Conservation (phyloP, 2,888 invertebrate genomes). For the Erebia ligea region DNA sequence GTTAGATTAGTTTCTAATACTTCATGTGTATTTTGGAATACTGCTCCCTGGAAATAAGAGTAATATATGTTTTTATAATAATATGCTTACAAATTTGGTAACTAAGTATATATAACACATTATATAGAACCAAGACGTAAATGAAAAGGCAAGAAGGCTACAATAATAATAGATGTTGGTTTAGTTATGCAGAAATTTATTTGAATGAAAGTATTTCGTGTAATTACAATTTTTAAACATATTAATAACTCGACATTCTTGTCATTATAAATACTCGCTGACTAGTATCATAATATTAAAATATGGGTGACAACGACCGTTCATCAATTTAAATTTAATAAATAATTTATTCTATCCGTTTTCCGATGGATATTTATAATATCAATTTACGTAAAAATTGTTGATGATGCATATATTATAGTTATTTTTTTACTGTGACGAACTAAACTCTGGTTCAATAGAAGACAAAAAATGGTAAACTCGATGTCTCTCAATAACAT, state of each 20-base stretch:
- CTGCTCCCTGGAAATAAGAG: conserved; percentile 80
- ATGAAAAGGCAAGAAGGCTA: conserved; percentile 32
- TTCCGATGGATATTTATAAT: neutral
- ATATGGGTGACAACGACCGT: conserved; percentile 31
- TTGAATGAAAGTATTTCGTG: conserved; percentile 72
- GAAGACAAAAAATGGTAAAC: neutral
- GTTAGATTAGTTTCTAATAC: conserved; percentile 74
- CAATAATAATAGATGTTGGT: conserved; percentile 65
- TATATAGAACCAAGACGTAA: conserved; percentile 4
- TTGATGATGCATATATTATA: neutral
- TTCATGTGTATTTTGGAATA: conserved; percentile 83
- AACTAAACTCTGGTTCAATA: neutral
- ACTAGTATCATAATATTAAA: conserved; percentile 61
- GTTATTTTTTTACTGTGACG: neutral
- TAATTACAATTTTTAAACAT: conserved; percentile 76
- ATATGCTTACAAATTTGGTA: conserved; percentile 33
- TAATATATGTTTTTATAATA: conserved; percentile 42
- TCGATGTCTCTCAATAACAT: neutral
- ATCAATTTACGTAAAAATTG: neutral
- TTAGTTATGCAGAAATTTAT: conserved; percentile 75
- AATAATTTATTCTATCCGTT: neutral
- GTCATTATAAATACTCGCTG: conserved; percentile 76
- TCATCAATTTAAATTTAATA: conserved; percentile 4
- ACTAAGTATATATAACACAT: conserved; percentile 17
- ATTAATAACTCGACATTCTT: conserved; percentile 61